Conservation (phyloP, 2,888 invertebrate species). For the Cloeon dipterum region DNA sequence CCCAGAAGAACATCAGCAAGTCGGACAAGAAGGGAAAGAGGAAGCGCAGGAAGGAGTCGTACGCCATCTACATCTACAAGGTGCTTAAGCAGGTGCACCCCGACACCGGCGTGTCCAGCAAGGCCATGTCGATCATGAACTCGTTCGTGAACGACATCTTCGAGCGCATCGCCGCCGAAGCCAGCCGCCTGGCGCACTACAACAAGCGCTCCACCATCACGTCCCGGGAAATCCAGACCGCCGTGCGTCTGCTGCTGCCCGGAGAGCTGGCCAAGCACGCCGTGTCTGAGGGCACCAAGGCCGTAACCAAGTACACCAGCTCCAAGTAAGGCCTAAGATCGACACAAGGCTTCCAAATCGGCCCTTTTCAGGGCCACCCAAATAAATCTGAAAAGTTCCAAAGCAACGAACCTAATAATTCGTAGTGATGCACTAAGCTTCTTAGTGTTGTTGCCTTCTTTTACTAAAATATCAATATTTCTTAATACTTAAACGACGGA, state of each 20-base stretch:
- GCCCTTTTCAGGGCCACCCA: too few species aligned
- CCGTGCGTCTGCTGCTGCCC: constrained; percentile 39
- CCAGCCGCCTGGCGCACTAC: constrained; percentile 35
- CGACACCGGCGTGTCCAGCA: constrained; percentile 39
- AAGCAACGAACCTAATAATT: too few species aligned
- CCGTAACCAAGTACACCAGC: constrained; percentile 28
- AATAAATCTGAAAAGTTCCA: too few species aligned
- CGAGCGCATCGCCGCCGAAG: constrained; percentile 42
- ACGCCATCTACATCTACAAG: constrained; percentile 34
- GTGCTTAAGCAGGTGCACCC: constrained; percentile 33
- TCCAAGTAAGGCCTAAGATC: too few species aligned
- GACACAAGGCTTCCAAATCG: too few species aligned
- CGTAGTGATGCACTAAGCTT: too few species aligned
- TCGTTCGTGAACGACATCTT: constrained; percentile 51
- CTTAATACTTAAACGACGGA: too few species aligned
- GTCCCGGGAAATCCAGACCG: constrained; percentile 43
- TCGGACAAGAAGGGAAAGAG: too few species aligned
- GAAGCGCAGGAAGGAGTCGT: too few species aligned
- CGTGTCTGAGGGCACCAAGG: constrained; percentile 39
- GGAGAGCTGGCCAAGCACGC: constrained; percentile 52
- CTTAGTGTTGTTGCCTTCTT: too few species aligned
- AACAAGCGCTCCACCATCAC: constrained; percentile 39
- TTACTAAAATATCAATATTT: too few species aligned
- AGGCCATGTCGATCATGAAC: constrained; percentile 52
- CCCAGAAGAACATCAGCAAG: too few species aligned